Evolutionary conservation across 2,797 vertebrate genomes (phyloP).

Genomic region (Furcifer pardalis): DNA sequence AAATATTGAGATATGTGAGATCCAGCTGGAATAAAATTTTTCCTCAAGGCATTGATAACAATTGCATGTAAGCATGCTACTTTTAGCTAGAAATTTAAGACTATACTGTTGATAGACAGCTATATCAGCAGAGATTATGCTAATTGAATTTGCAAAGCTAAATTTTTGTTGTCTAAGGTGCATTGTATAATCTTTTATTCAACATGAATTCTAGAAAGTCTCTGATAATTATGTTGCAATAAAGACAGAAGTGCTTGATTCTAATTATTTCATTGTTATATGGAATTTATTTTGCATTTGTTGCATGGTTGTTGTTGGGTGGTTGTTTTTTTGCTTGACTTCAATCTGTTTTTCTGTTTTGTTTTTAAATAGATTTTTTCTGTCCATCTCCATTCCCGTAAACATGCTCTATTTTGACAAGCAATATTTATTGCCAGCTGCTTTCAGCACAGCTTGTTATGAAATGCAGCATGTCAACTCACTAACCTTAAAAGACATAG

Average conservation of each 20-base stretch:
- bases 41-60: background rate
- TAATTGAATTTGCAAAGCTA: background rate
- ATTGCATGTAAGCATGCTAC: background rate
- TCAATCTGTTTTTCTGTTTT: too few species aligned
- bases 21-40: background rate
- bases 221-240: background rate
- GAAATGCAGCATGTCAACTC: background rate
- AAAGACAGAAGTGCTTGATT: background rate
- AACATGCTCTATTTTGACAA: background rate
- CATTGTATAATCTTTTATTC: background rate
- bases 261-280: background rate
- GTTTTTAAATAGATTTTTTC: too few species aligned
- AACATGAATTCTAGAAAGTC: background rate
- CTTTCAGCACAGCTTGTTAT: background rate
- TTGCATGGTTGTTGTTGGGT: too few species aligned
- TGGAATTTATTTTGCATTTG: background rate
- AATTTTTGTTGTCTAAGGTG: background rate
- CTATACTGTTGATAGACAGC: background rate
- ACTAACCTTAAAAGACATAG: background rate
- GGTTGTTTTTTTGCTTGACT: too few species aligned
- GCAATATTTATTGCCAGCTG: background rate
- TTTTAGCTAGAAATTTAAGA: background rate
- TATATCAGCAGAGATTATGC: background rate
- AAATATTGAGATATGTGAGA: constrained; percentile 3
- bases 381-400: background rate